These are phyloP conservation scores for Salvelinus namaycush DNA, from an alignment of 2,113 vertebrate species.

Conservation along the genomic window DNA sequence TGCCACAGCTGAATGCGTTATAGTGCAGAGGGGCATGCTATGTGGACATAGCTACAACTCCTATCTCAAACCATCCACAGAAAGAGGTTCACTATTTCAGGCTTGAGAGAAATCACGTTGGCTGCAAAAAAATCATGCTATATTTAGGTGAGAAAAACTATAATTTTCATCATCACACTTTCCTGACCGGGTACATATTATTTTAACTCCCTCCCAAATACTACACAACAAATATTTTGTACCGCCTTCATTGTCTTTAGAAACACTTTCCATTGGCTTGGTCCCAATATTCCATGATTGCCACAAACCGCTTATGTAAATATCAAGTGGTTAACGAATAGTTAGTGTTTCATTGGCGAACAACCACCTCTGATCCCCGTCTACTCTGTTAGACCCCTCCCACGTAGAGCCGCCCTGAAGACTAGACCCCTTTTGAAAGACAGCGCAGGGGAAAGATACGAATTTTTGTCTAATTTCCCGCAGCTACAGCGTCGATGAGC, in stretches of 20 bases:
- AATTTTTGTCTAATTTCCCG: constrained; percentile 71
- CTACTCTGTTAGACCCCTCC: constrained; percentile 62
- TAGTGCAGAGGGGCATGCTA: constrained; percentile 22
- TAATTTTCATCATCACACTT: neutral
- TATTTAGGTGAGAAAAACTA: neutral
- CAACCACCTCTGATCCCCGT: constrained; percentile 50
- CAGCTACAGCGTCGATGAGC: constrained; percentile 73
- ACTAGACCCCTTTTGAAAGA: constrained; percentile 72
- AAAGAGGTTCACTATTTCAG: neutral
- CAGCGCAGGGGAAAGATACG: constrained; percentile 68
- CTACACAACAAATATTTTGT: neutral
- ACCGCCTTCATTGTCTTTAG: constrained; percentile 15
- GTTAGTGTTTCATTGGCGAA: constrained; percentile 66
- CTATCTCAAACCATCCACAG: neutral
- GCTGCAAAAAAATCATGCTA: neutral
- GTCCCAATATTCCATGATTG: constrained; percentile 49
- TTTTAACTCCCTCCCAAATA: too few species aligned
- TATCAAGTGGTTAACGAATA: constrained; percentile 57
- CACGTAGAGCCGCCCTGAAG: constrained; percentile 60
- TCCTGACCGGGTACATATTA: too few species aligned
- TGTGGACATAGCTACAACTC: neutral
- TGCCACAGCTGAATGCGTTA: constrained; percentile 37
- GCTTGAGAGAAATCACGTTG: neutral
- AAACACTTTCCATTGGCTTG: constrained; percentile 39
- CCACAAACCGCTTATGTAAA: constrained; percentile 45